Conservation (phyloP, 2,113 vertebrate genomes). For the Nyctereutes procyonoides region DNA sequence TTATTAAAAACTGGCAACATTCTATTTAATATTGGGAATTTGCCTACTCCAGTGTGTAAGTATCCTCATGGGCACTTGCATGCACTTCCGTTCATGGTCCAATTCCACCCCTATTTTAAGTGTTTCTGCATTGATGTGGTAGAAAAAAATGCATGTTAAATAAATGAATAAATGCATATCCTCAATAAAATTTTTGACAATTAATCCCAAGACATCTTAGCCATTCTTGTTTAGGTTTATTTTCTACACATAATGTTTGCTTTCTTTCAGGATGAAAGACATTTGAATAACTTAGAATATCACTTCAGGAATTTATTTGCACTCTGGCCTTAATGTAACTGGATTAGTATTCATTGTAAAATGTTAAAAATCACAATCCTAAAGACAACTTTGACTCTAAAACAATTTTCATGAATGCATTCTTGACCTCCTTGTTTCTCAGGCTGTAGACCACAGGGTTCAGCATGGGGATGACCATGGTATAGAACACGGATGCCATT, state of each 20-base stretch:
- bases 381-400: not conserved
- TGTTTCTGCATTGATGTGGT: not conserved
- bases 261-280: not conserved
- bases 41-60: accelerated
- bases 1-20: not conserved
- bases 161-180: not conserved
- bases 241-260: not conserved
- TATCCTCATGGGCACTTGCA: not conserved
- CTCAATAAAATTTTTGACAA: not conserved
- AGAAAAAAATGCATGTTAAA: not conserved
- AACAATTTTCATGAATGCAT: not conserved
- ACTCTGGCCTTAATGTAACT: not conserved
- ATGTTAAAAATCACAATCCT: not conserved
- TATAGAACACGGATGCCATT: constrained; percentile 37
- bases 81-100: not conserved
- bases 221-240: not conserved
- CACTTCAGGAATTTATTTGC: not conserved
- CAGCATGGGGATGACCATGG: constrained; percentile 64
- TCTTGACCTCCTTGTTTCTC: constrained; percentile 67
- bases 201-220: not conserved
- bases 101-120: not conserved
- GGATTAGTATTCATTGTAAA: not conserved
- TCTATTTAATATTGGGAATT: not conserved
- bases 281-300: not conserved
- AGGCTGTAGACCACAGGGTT: constrained; percentile 68